Base-by-base conservation (phyloP, 2,113 vertebrate genomes). In the Muntiacus reevesi region DNA sequence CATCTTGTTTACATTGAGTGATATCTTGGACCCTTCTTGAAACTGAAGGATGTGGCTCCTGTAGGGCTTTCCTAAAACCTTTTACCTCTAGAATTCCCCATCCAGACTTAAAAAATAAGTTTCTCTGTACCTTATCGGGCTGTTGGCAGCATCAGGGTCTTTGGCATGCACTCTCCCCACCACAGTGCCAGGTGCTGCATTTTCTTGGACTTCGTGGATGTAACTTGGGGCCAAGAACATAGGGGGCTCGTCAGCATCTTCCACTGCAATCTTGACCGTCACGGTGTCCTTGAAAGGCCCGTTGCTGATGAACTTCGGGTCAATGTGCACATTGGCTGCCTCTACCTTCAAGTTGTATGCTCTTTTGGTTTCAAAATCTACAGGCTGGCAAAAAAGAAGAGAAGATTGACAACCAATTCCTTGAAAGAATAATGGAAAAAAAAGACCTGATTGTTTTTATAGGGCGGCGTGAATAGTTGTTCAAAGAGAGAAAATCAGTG, bases 271-370 rank as follows among this genome's bases (percentile, higher is more conserved):
- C 99, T 99, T 99, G 95, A 99, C 99, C 0, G 99, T 99, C 88
- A 99, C 99, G 0, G 99, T 99, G 96, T 99, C 99, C 98, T 99
- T 99, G 96, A 99, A 99, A 0, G 99, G 99, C n/a, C 99, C 99
- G 23, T 99, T 99, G 97, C 99, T 99, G 82, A 99, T 99, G 97
- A 99, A 99, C 25, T 99, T 99, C 0, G 99, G 98, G 97, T 99
- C 99, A 9, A 99, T 98, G 40, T 99, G 98, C 12, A 99, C 98
- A 45, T 99, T 99, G 96, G 99, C 98, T n/a, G 99, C 99, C 97
- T 99, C 99, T 43, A 99, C 99, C 98, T 99, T 99, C 98, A 99
- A 98, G 43, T 98, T 99, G 98, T 99, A 99, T 0, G 99, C 98
- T 97, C 99, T 99, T 98, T 99, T 99, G 40, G 99, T 99, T 99